These are phyloP conservation scores for Cephus pygmeus DNA, from an alignment of 2,888 invertebrate genomes.

Conservation along the genomic window DNA sequence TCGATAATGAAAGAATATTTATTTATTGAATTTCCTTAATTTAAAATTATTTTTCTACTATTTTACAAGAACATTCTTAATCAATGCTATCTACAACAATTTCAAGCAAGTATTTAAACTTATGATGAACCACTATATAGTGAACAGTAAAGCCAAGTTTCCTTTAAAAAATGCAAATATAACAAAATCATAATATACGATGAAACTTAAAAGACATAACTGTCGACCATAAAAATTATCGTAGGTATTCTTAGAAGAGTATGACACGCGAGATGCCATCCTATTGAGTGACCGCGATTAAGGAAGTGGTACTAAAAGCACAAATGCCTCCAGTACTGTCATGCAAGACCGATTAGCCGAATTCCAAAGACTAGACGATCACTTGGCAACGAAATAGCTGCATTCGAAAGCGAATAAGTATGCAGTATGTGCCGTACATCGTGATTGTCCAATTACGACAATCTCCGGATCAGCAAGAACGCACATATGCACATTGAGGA, in stretches of 20 bases:
- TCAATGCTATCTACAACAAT: background rate
- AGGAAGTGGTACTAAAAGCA: background rate
- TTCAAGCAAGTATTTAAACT: background rate
- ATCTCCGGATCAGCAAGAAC: conserved; percentile 8
- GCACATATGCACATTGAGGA: conserved; percentile 30
- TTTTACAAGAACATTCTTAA: background rate
- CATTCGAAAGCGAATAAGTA: background rate
- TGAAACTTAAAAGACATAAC: background rate
- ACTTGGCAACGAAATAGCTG: background rate
- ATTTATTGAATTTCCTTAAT: background rate
- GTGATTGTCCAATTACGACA: conserved; percentile 12
- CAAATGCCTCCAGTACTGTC: background rate
- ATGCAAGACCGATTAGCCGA: background rate
- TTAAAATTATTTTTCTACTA: background rate
- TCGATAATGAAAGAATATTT: background rate
- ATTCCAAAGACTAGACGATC: conserved; percentile 3
- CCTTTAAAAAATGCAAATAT: background rate
- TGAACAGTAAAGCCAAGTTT: background rate
- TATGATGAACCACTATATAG: background rate
- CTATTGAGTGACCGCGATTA: background rate
- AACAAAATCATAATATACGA: too few species aligned
- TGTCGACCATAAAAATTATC: background rate
- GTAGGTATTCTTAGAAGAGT: background rate
- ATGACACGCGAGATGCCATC: conserved; percentile 5
- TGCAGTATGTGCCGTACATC: background rate